Evolutionary conservation across 1,140 invertebrate genomes (phyloP).

Genomic region (Pemphigus obesinymphae): DNA sequence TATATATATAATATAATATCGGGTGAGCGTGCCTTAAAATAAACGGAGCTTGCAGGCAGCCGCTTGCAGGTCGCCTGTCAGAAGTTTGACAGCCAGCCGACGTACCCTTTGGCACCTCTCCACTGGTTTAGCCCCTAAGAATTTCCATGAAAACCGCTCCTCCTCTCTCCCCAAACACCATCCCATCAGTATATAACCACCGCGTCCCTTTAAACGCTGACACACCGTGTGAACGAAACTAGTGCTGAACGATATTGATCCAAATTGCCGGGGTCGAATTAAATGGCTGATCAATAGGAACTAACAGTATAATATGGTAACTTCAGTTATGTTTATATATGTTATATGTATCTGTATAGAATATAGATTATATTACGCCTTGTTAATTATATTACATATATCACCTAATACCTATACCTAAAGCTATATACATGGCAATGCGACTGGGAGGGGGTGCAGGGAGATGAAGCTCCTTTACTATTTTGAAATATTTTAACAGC

Average conservation of each 20-base stretch:
- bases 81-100: slow-evolving; percentile 19
- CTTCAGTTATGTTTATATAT: too few relatives aligned
- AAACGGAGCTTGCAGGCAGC: slow-evolving; percentile 10
- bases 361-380: too few relatives aligned
- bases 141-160: slow-evolving; percentile 23
- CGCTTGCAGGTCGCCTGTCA: slow-evolving; percentile 7
- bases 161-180: background rate
- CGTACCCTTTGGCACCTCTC: slow-evolving; percentile 27
- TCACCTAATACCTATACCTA: too few relatives aligned
- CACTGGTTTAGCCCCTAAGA: slow-evolving; percentile 2
- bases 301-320: too few relatives aligned
- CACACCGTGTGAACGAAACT: background rate
- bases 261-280: background rate
- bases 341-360: too few relatives aligned
- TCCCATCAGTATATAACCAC: too few relatives aligned
- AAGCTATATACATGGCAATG: too few relatives aligned
- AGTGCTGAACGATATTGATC: slow-evolving; percentile 19
- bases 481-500: too few relatives aligned
- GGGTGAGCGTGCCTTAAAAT: background rate
- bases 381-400: too few relatives aligned
- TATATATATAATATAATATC: background rate
- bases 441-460: too few relatives aligned
- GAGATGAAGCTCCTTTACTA: too few relatives aligned
- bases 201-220: background rate
- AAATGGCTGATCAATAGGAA: background rate